phyloP scores from a whole-genome alignment of 2,797 vertebrate genomes.

The Lacerta viridis region DNA sequence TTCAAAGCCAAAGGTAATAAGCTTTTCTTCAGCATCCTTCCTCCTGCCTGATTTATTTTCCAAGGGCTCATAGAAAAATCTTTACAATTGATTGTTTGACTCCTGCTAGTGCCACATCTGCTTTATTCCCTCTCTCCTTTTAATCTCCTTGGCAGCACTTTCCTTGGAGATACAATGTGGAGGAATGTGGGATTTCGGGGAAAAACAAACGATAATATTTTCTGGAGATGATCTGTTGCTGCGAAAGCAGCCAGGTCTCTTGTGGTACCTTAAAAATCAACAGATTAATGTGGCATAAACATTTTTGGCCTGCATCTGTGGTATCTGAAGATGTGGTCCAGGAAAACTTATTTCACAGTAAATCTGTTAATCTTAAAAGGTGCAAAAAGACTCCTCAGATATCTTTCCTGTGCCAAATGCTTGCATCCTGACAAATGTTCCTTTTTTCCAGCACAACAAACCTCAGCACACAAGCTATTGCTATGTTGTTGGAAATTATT shows the following conservation, averaged over 20 bases:
- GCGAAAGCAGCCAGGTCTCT: not conserved
- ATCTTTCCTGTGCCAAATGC: not conserved
- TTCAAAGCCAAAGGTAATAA: constrained; percentile 26
- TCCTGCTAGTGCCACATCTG: not conserved
- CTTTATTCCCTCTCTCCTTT: not conserved
- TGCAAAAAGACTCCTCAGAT: not conserved
- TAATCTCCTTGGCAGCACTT: not conserved
- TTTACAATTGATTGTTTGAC: constrained; percentile 26
- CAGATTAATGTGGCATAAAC: not conserved
- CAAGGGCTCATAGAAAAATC: constrained; percentile 21
- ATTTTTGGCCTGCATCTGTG: not conserved
- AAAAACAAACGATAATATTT: not conserved
- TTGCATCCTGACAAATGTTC: not conserved
- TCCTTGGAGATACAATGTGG: not conserved
- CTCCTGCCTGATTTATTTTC: constrained; percentile 12
- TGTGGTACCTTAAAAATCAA: not conserved
- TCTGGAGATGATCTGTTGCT: too few species aligned
- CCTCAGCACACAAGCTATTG: not conserved
- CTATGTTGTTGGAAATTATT: constrained; percentile 47
- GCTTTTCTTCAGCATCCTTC: constrained; percentile 13
- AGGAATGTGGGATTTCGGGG: not conserved
- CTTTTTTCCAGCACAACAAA: not conserved
- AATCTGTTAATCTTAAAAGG: not conserved
- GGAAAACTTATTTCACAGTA: not conserved
- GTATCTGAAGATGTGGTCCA: not conserved